Base-by-base conservation (phyloP, 2,797 vertebrate species). In the Hoplostethus mediterraneus region DNA sequence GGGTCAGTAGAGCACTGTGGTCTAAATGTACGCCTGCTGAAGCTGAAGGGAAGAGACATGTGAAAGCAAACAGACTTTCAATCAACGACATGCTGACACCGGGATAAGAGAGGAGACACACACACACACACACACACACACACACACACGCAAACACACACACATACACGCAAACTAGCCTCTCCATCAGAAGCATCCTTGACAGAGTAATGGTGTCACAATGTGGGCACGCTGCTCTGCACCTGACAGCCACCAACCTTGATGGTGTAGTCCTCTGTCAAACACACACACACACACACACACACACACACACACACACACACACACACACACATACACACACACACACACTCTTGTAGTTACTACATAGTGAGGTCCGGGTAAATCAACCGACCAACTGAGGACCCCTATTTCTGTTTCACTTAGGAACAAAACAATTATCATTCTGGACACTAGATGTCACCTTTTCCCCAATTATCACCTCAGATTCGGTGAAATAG, bases 1-100 rank as follows among this genome's bases (percentile, higher is more conserved):
- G 83, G 85, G 87, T 31, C 85, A 87, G 85, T 61, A 48, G 6
- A 85, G 71, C 2, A 11, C 47, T 77, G 64, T 55, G 42, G 17
- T n/a, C 47, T 69, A 9, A 1, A 40, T 33, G 14, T 48, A 48
- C 8, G 57, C 5, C 16, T 8, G 36, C 59, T 57, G 51, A 36
- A 51, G 55, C 45, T 59, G 25, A 57, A 17, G 61, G 38, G 12
- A 49, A 12, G 58, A 31, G 33, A 16, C 8, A 42, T 30, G 60
- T 52, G 31, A 51, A 30, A 4, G 30, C 30, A 63, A 30, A 21
- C 4, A 53, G 13, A 63, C 51, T 62, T 63, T 74, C 44, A 53
- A n/a, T 69, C 63, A 58, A 16, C n/a, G 17, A 21, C 49, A 51
- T 8, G 49, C 9, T 51, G 17, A 58, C 28, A 13, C 25, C 4